phyloP scores from a whole-genome alignment of 2,888 invertebrate genomes.

The Volucella bombylans region DNA sequence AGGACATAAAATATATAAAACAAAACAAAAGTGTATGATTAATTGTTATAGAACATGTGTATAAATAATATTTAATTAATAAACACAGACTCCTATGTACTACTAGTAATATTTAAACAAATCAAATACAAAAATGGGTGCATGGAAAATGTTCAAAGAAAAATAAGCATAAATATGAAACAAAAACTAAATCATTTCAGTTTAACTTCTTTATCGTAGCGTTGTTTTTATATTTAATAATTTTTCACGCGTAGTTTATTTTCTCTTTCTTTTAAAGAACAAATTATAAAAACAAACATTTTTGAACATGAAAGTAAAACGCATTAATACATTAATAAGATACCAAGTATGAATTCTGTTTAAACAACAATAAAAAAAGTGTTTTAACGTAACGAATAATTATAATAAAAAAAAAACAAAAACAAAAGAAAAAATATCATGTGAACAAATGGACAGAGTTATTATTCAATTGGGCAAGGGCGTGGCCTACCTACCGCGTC shows the following conservation, averaged over 20 bases:
- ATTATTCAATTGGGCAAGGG: too few relatives aligned
- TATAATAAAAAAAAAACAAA: too few relatives aligned
- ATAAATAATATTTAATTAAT: slow-evolving; percentile 47
- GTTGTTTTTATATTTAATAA: slow-evolving; percentile 64
- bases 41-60: slow-evolving; percentile 42
- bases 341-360: slow-evolving; percentile 61
- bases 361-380: slow-evolving; percentile 45
- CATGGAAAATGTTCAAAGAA: slow-evolving; percentile 54
- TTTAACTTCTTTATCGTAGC: slow-evolving; percentile 36
- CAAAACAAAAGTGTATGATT: slow-evolving; percentile 30
- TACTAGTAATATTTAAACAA: slow-evolving; percentile 42
- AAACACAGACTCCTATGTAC: slow-evolving; percentile 43
- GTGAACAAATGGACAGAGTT: slow-evolving; percentile 9
- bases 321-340: slow-evolving; percentile 34
- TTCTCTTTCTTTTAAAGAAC: slow-evolving; percentile 23
- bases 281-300: slow-evolving; percentile 30
- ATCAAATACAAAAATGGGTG: slow-evolving; percentile 55
- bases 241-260: slow-evolving; percentile 54
- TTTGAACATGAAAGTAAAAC: slow-evolving; percentile 36
- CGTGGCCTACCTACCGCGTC: too few relatives aligned
- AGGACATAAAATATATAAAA: slow-evolving; percentile 10
- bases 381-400: slow-evolving; percentile 70
- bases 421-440: slow-evolving; percentile 50
- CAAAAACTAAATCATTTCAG: slow-evolving; percentile 36
- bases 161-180: slow-evolving; percentile 24